Evolutionary conservation across 2,113 vertebrate species (phyloP), one percentile per base, ranked within the genome.

Genomic region (Sphaerodactylus townsendi): DNA sequence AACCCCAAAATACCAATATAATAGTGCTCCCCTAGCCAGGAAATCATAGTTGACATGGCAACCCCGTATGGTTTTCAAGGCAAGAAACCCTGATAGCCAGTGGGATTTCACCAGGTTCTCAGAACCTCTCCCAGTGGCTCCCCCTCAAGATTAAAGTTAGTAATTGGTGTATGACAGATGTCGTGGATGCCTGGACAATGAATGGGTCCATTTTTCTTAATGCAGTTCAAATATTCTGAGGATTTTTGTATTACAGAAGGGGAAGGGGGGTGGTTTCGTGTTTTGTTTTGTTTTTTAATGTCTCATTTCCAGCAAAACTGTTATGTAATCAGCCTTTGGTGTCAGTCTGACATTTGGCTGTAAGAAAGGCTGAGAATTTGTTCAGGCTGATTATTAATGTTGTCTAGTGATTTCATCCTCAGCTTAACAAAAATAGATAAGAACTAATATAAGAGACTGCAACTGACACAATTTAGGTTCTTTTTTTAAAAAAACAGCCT

Each of bases 401-500:
- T 81, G 28, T 56, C 15, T 84, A 75, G 84, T 75, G 15, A 44
- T 87, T 93, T 84, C 35, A 84, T 87, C 39, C 53, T 71, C 19
- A 88, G 71, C 23, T 81, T 79, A 85, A 4, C 84, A 48, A 86
- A 71, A 75, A 77, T 86, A 86, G 25, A 74, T 89, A 90, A 92
- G 80, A 81, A 83, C 74, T 88, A 83, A 71, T 75, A 11, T 81
- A 76, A 73, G 81, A 39, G 19, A 65, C 19, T 81, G 83, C 35
- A 69, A 83, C 86, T 95, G 84, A 94, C 6, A 0, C 2, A 69
- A 1, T 65, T 78, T 86, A 44, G 37, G 44, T 86, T 53, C 50
- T 66, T 91, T 86, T 91, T 92, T 90, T 90, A 71, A 56, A 62
- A 77, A 77, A 48, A 83, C 97, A 99, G 98, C 92, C 96, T 99